phyloP scores from a whole-genome alignment of 1,140 invertebrate species.

The Drosophila micromelanica region DNA sequence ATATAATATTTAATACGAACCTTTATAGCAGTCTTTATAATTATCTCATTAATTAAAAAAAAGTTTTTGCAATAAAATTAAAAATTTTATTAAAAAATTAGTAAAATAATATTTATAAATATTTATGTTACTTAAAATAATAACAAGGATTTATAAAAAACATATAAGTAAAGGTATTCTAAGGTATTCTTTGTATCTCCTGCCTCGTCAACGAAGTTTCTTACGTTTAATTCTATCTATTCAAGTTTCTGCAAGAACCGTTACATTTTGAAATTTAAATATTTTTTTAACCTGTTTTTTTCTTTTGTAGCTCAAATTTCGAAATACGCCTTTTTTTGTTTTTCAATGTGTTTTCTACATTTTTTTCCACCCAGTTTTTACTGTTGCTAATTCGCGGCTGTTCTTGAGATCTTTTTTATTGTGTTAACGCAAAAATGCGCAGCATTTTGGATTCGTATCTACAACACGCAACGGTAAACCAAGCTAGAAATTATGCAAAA shows the following conservation, averaged over 20 bases:
- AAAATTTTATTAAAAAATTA: no score
- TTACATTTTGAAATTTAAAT: conserved; percentile 28
- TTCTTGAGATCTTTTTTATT: conserved; percentile 14
- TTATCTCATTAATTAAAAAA: no score
- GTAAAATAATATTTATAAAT: no score
- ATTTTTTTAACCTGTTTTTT: background rate
- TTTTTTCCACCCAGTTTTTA: conserved; percentile 2
- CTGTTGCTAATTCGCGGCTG: background rate
- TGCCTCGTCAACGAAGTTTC: no score
- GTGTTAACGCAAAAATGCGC: conserved; percentile 23
- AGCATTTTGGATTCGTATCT: conserved; percentile 66
- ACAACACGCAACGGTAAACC: conserved; percentile 68
- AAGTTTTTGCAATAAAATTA: no score
- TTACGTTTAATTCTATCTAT: background rate
- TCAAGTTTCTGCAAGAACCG: conserved; percentile 12
- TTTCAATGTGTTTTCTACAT: conserved; percentile 6
- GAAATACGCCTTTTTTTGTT: conserved; percentile 21
- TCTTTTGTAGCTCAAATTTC: conserved; percentile 45
- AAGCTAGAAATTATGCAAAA: conserved; percentile 49
- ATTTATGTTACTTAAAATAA: no score
- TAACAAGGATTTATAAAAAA: no score
- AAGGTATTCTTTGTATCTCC: no score
- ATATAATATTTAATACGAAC: no score
- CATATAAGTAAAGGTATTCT: no score
- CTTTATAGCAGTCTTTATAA: no score